These are phyloP conservation scores for Boloria selene DNA, from an alignment of 2,888 invertebrate species.

Conservation along the genomic window DNA sequence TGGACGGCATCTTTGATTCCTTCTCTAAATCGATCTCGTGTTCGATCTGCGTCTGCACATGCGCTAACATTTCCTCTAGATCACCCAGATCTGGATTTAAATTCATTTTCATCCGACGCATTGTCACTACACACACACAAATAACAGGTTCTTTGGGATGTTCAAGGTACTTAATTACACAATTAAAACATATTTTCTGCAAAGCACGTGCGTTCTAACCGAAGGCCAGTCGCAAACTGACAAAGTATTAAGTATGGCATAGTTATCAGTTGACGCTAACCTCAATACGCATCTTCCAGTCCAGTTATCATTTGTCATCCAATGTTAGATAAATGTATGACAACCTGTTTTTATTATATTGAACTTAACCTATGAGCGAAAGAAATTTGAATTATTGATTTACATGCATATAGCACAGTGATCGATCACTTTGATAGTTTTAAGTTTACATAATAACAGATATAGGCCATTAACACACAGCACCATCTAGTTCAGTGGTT, in stretches of 20 bases:
- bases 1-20: slow-evolving; percentile 65
- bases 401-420: slow-evolving; percentile 17
- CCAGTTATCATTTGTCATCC: slow-evolving; percentile 58
- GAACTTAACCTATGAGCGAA: slow-evolving; percentile 6
- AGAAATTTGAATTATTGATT: slow-evolving; percentile 6
- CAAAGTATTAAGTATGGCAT: slow-evolving; percentile 49
- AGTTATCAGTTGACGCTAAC: slow-evolving; percentile 44
- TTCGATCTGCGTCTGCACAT: slow-evolving; percentile 74
- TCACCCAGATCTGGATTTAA: slow-evolving; percentile 75
- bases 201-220: slow-evolving; percentile 50
- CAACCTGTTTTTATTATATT: too few species aligned
- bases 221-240: slow-evolving; percentile 40
- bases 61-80: slow-evolving; percentile 76
- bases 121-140: slow-evolving; percentile 40
- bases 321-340: slow-evolving; percentile 47
- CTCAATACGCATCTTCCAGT: slow-evolving; percentile 48
- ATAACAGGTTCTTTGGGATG: slow-evolving; percentile 21
- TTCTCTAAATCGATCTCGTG: slow-evolving; percentile 73
- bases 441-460: too few species aligned
- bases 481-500: too few species aligned
- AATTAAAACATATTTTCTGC: slow-evolving; percentile 7
- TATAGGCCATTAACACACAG: too few species aligned
- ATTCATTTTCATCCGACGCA: slow-evolving; percentile 69
- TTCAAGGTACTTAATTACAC: not conserved
- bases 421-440: slow-evolving; percentile 26